Base-by-base conservation (phyloP, 2,888 invertebrate species). In the Apantesis nais region DNA sequence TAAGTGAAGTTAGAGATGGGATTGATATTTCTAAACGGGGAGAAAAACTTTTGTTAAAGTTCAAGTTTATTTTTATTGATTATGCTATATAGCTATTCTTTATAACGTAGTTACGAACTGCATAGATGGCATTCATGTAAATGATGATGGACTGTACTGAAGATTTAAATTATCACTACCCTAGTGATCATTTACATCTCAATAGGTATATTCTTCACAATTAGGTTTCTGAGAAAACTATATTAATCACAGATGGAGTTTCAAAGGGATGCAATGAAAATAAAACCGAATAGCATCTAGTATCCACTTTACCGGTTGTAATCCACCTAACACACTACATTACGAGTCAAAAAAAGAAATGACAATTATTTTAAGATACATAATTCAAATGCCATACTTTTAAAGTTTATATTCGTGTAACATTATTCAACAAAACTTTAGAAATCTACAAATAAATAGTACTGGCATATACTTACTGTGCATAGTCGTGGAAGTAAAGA, bases 401-500 rank as follows among this genome's bases (percentile, higher is more conserved):
- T 14, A 65, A 16, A 37, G 8, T 16, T 31, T 8, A 52, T 65
- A n/a, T 12, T 31, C 22, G 14, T 34, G 22, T 34, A 52, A 52
- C n/a, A 31, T 29, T 4, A 5, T 29, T 25, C 1, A 25, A 55
- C 29, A 55, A 55, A 2, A 55, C 14, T 55, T 74, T 70, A 71
- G 39, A 44, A 63, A 71, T 52, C 60, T 63, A 66, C 31, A 67
- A 78, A 73, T 29, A 67, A 73, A 78, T 75, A 66, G 70, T 70
- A 69, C 16, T 7, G 14, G 58, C 29, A 29, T 71, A 78, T 71
- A 55, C 34, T 70, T 70, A 34, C 70, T 70, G 65, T 75, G 63
- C 41, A 70, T n/a, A 66, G 70, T 68, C 68, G 60, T 70, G 66
- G 72, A 74, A 73, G 72, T 71, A 68, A 78, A 78, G 75, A 78